These are phyloP conservation scores for Nyctibius grandis DNA, from an alignment of 2,797 vertebrate species.

Conservation along the genomic window DNA sequence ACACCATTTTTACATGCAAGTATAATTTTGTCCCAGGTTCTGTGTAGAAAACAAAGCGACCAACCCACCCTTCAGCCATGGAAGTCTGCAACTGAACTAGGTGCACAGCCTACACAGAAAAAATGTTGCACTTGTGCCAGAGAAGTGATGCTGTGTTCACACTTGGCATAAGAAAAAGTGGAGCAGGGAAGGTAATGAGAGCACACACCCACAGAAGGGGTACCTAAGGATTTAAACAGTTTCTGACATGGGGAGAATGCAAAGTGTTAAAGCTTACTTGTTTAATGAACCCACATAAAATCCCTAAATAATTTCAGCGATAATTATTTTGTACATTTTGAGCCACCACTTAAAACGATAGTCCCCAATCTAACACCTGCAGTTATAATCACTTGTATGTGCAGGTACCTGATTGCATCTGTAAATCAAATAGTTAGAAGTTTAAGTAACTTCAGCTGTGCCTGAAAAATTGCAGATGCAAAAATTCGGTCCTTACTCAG, in stretches of 20 bases:
- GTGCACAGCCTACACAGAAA: background rate
- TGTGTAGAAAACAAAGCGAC: background rate
- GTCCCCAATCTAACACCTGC: constrained; percentile 34
- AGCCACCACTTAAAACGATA: background rate
- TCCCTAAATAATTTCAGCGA: background rate
- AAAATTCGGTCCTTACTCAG: background rate
- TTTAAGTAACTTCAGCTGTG: background rate
- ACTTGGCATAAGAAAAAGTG: background rate
- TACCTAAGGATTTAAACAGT: background rate
- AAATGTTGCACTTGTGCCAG: background rate
- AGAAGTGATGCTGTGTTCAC: background rate
- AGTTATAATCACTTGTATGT: constrained; percentile 36
- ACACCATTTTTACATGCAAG: fast-evolving
- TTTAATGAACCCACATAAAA: background rate
- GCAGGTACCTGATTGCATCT: constrained; percentile 52
- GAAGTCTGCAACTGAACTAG: background rate
- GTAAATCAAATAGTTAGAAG: constrained; percentile 39
- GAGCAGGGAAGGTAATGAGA: background rate
- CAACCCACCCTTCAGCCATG: background rate
- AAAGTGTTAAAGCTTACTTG: background rate
- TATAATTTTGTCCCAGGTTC: background rate
- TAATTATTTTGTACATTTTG: constrained; percentile 28
- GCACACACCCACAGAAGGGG: background rate
- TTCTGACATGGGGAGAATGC: background rate
- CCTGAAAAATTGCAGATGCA: background rate